Evolutionary conservation across 2,797 vertebrate species (phyloP).

Genomic region (Sebastes minor): DNA sequence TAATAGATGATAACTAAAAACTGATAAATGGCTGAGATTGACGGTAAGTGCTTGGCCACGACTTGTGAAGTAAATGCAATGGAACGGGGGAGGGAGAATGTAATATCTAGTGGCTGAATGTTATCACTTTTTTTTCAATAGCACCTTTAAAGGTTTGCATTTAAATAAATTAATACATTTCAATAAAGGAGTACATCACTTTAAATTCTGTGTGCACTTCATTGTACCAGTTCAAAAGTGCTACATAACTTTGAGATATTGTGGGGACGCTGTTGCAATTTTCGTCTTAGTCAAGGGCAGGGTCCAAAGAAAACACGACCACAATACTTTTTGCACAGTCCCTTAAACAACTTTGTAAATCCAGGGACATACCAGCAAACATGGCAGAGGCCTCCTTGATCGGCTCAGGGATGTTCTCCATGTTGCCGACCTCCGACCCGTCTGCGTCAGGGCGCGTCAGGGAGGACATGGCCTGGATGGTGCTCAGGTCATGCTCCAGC

Average conservation of each 20-base stretch:
- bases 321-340: not conserved
- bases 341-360: not conserved
- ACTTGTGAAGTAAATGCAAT: no score
- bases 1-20: not conserved
- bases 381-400: constrained; percentile 94
- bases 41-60: no score
- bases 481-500: constrained; percentile 95
- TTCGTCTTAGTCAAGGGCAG: not conserved
- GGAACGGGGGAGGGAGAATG: no score
- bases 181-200: fast-evolving
- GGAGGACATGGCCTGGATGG: constrained; percentile 88
- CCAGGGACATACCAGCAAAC: constrained; percentile 84
- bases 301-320: not conserved
- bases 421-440: constrained; percentile 83
- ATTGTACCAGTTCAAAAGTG: not conserved
- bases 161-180: not conserved
- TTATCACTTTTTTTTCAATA: no score
- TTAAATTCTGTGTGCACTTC: not conserved
- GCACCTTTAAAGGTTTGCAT: not conserved
- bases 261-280: no score
- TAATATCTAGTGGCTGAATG: no score
- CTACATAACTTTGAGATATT: not conserved
- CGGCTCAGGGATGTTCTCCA: constrained; percentile 91
- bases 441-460: constrained; percentile 88
- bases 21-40: no score